Evolutionary conservation across 1,140 invertebrate species (phyloP).

Genomic region (Dufourea novaeangliae): DNA sequence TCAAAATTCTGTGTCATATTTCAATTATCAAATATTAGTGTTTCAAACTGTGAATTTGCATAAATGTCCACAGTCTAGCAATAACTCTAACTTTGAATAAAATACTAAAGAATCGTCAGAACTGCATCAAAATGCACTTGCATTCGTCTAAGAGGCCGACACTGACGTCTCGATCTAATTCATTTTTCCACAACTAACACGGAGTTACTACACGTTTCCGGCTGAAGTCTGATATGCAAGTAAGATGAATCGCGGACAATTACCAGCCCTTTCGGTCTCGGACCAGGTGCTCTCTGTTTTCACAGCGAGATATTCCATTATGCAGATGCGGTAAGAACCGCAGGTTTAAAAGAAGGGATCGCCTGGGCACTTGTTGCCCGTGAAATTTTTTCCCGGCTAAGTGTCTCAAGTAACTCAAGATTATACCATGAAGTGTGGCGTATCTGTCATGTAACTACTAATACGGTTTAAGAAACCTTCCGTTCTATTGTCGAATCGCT

Average conservation of each 20-base stretch:
- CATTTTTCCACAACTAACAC: background rate
- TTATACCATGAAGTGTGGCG: no score
- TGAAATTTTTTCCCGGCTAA: constrained; percentile 21
- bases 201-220: constrained; percentile 17
- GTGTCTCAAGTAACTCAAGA: no score
- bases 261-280: constrained; percentile 32
- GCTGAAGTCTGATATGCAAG: constrained; percentile 36
- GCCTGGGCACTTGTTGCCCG: constrained; percentile 43
- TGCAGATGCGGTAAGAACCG: constrained; percentile 31
- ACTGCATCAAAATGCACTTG: no score
- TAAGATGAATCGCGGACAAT: constrained; percentile 48
- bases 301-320: constrained; percentile 42
- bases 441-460: no score
- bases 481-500: background rate
- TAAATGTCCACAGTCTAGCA: no score
- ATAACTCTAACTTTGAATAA: no score
- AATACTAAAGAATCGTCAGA: no score
- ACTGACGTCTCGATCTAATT: background rate
- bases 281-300: constrained; percentile 18
- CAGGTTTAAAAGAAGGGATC: constrained; percentile 29
- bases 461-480: no score
- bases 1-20: no score
- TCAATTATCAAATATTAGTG: no score
- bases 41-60: no score
- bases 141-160: no score